Evolutionary conservation across 2,797 vertebrate species (phyloP), one percentile per base, ranked within the genome.

Genomic region (Lepilemur ruficaudatus): DNA sequence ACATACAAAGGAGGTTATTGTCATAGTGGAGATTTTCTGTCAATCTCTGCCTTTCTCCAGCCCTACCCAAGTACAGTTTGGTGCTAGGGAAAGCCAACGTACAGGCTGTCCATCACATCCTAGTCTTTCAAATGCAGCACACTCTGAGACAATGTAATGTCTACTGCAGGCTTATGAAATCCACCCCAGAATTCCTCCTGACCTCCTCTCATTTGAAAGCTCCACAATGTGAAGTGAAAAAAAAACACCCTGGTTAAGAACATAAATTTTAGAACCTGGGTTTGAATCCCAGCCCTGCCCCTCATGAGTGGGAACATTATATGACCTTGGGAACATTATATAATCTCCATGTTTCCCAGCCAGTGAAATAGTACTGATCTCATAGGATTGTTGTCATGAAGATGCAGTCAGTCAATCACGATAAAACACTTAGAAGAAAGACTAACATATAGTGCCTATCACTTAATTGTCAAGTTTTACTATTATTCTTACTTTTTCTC

Each of bases 201-300:
- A 30, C 5, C 28, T 7, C 28, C 18, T 92, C 35, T 92, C 18
- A n/a, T 46, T 70, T 63, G 12, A 38, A 69, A 93, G 32, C 12
- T 93, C 41, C 13, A 50, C 50, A 23, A 12, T 15, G 8, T 5
- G 15, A 30, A 82, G 8, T 6, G 12, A 30, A 78, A 85, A 20
- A 20, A 67, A 83, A 38, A 28, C 59, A 52, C 38, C 43, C 3
- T 46, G 38, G 69, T 96, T 94, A 69, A 97, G 65, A 96, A 63
- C 30, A 89, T 1, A 23, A 97, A 95, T 41, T 89, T 76, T 50
- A n/a, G 67, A 86, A 57, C 4, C 48, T 67, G 25, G 22, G 7
- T 59, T 82, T 85, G 38, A 91, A 93, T 59, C 22, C 30, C 3
- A 79, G 9, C 38, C 41, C 63, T 65, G 18, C 15, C 11, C 30